Evolutionary conservation across 2,113 vertebrate genomes (phyloP).

Genomic region (Onychostoma macrolepis): DNA sequence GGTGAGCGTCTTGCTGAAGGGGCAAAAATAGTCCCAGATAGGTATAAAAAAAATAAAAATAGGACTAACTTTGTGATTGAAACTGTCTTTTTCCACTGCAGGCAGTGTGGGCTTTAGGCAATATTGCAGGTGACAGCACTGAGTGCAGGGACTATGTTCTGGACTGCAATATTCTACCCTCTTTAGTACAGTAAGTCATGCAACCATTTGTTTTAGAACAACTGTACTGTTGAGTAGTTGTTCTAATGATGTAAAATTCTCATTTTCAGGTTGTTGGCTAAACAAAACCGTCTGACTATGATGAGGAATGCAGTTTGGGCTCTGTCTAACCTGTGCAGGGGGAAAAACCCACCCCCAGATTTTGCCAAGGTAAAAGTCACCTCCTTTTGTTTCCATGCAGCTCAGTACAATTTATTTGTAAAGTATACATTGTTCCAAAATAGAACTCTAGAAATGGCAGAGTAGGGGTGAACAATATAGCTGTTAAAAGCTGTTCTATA

Average conservation of each 20-base stretch:
- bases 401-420: neutral
- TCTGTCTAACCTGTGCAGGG: conserved; percentile 96
- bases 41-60: neutral
- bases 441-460: no score
- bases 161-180: conserved; percentile 95
- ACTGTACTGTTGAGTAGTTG: neutral
- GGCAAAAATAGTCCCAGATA: neutral
- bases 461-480: no score
- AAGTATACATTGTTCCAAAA: neutral
- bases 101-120: conserved; percentile 98
- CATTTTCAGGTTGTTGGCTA: conserved; percentile 87
- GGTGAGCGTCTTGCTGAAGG: conserved; percentile 70
- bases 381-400: neutral
- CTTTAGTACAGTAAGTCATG: conserved; percentile 91
- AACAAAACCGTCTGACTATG: conserved; percentile 97
- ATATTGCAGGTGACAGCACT: conserved; percentile 98
- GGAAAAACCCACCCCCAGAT: conserved; percentile 97
- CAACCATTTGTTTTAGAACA: neutral
- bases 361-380: conserved; percentile 84
- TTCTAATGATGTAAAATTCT: neutral
- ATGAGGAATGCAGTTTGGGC: conserved; percentile 98
- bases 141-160: conserved; percentile 97
- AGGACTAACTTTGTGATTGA: neutral
- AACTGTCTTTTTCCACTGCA: conserved; percentile 63
- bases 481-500: no score